phyloP scores from a whole-genome alignment of 2,888 invertebrate genomes.

The Drosophila parthenogenetica region DNA sequence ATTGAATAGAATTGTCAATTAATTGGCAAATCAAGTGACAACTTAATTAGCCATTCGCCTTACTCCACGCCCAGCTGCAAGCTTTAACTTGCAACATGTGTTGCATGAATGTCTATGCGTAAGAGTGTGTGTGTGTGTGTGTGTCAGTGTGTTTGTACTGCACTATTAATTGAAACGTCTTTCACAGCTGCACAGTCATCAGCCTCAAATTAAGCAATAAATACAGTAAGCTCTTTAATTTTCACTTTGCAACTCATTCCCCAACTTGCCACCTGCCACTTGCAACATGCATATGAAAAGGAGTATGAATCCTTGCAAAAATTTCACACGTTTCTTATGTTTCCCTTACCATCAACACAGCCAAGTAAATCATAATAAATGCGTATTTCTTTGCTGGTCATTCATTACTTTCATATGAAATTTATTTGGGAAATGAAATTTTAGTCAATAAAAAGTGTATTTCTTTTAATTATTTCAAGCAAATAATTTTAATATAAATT shows the following conservation, averaged over 20 bases:
- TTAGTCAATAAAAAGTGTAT: no score
- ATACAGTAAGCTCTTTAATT: slow-evolving; percentile 16
- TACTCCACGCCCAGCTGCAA: background rate
- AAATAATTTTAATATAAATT: no score
- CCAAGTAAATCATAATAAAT: no score
- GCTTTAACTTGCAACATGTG: background rate
- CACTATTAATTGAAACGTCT: slow-evolving; percentile 41
- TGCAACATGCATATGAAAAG: background rate
- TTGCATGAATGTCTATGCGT: background rate
- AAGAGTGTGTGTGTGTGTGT: background rate
- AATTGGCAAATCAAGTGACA: slow-evolving; percentile 40
- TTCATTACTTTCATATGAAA: no score
- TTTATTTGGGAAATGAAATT: no score
- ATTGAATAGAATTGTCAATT: slow-evolving; percentile 14
- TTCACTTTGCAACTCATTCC: slow-evolving; percentile 22
- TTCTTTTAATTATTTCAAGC: no score
- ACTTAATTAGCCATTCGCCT: slow-evolving; percentile 24
- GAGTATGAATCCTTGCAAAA: background rate
- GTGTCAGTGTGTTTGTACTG: background rate
- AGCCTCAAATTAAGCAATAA: slow-evolving; percentile 21
- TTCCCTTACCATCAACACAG: no score
- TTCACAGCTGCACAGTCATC: slow-evolving; percentile 21
- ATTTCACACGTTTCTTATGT: slow-evolving; percentile 1
- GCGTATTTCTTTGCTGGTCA: no score
- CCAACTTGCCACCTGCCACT: slow-evolving; percentile 16